phyloP scores from a whole-genome alignment of 2,888 invertebrate species.

The Drosophila setosimentum region DNA sequence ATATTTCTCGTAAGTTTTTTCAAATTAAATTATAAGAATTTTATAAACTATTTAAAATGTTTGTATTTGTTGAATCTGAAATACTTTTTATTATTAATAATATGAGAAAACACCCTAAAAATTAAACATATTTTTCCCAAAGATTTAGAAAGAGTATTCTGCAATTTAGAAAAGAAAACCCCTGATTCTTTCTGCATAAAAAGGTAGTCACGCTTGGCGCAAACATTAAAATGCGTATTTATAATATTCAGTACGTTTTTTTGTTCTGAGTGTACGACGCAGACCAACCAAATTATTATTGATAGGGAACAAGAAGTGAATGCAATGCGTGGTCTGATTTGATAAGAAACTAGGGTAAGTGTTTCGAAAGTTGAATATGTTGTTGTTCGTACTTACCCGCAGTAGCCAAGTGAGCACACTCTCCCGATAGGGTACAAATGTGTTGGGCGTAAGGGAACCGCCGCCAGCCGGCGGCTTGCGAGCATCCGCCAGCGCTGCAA shows the following conservation, averaged over 20 bases:
- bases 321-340: background rate
- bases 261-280: background rate
- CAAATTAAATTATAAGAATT: background rate
- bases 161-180: background rate
- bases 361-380: constrained; percentile 5
- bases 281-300: background rate
- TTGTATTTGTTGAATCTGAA: no score
- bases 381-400: constrained; percentile 86
- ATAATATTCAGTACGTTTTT: background rate
- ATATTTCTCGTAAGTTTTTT: background rate
- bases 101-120: background rate
- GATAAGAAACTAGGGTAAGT: constrained; percentile 32
- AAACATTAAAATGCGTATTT: background rate
- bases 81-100: no score
- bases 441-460: constrained; percentile 72
- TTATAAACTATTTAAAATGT: background rate
- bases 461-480: constrained; percentile 80
- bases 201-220: background rate
- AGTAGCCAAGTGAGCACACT: constrained; percentile 92
- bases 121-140: no score
- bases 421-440: constrained; percentile 92
- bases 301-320: background rate
- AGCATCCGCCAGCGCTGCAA: constrained; percentile 89
- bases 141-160: no score
- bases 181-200: background rate